A percentile compares a stretch with the other conserved stretches of the same genome.
These are phyloP conservation scores for Peromyscus californicus DNA, from an alignment of 2,113 vertebrate genomes.

Conservation along the genomic window DNA sequence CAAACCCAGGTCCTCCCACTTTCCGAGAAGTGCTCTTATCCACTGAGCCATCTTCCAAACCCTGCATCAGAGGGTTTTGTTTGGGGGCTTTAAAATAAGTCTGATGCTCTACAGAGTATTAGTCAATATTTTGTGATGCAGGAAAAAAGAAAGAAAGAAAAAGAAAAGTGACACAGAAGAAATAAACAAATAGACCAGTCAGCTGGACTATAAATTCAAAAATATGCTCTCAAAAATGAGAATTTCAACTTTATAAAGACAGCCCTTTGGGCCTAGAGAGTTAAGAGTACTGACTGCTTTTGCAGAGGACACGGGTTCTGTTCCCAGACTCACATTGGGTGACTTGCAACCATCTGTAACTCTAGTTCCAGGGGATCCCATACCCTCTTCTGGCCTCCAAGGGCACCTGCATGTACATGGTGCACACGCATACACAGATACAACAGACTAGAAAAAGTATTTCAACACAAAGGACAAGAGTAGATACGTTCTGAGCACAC, in stretches of 20 bases:
- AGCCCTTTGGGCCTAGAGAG: background rate
- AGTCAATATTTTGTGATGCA: no score
- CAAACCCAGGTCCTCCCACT: no score
- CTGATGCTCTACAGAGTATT: background rate
- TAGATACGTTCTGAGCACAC: background rate
- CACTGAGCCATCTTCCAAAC: no score
- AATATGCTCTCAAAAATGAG: background rate
- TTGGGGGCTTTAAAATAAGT: constrained; percentile 4
- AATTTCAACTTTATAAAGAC: background rate
- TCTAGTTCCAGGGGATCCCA: background rate
- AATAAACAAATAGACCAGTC: background rate
- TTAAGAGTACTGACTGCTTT: background rate
- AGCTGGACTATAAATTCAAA: constrained; percentile 11
- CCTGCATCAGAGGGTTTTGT: no score
- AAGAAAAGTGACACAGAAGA: constrained; percentile 20
- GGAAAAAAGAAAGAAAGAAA: background rate
- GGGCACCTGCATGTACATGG: background rate
- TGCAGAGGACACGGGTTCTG: background rate
- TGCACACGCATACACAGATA: background rate
- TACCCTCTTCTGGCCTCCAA: background rate
- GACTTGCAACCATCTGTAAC: background rate
- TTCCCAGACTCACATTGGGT: background rate
- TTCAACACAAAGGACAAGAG: constrained; percentile 22
- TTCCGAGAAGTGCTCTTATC: no score
- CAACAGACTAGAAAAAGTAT: background rate